These are phyloP conservation scores for Euwallacea fornicatus DNA, from an alignment of 1,140 invertebrate genomes.

Conservation along the genomic window DNA sequence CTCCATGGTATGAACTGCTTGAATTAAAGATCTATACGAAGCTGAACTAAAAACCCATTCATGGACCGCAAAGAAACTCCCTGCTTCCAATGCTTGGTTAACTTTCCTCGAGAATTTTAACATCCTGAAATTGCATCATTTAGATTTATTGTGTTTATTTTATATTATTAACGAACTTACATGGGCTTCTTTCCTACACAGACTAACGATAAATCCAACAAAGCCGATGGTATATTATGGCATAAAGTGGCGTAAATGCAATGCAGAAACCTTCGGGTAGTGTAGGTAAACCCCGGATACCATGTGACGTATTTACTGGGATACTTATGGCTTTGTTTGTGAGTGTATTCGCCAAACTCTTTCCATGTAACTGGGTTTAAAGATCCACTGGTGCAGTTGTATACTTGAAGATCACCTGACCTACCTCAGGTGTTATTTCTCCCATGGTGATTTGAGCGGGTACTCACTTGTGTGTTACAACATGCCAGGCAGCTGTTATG, in stretches of 20 bases:
- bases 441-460: not conserved
- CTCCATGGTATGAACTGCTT: constrained; percentile 59
- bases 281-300: constrained; percentile 82
- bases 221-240: constrained; percentile 78
- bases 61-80: constrained; percentile 85
- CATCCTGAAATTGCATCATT: constrained; percentile 64
- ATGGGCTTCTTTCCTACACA: constrained; percentile 75
- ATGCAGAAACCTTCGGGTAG: constrained; percentile 72
- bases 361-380: constrained; percentile 86
- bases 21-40: constrained; percentile 70
- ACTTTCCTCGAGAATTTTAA: constrained; percentile 81
- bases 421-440: constrained; percentile 39
- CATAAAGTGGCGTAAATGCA: constrained; percentile 69
- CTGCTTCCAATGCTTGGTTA: constrained; percentile 58
- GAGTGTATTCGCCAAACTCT: constrained; percentile 68
- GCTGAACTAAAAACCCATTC: constrained; percentile 83
- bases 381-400: constrained; percentile 87
- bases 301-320: constrained; percentile 83
- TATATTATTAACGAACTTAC: constrained; percentile 58
- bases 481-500: constrained; percentile 81
- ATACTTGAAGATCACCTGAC: constrained; percentile 69
- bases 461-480: constrained; percentile 60
- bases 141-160: not conserved
- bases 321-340: constrained; percentile 70
- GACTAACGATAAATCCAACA: constrained; percentile 72